Evolutionary conservation across 2,888 invertebrate species (phyloP).

Genomic region (Cephus pygmeus): DNA sequence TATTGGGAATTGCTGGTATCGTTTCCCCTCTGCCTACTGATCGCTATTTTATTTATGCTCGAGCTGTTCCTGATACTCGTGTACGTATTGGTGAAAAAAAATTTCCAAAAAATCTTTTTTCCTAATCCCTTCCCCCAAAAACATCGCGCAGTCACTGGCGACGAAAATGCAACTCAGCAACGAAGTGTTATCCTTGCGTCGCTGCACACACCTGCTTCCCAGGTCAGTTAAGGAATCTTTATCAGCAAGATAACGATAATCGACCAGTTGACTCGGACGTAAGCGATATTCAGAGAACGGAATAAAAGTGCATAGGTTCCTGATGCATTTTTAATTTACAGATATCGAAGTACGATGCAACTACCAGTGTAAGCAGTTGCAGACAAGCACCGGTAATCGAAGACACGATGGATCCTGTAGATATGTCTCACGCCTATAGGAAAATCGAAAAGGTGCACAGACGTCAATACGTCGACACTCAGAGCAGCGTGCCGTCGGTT

Average conservation of each 20-base stretch:
- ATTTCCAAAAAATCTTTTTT: not conserved
- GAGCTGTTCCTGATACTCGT: constrained; percentile 40
- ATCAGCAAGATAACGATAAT: not conserved
- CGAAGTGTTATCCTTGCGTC: not conserved
- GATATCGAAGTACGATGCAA: constrained; percentile 32
- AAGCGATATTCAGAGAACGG: not conserved
- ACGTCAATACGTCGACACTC: constrained; percentile 41
- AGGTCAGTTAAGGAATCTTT: not conserved
- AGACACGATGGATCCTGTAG: constrained; percentile 12
- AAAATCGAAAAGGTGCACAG: constrained; percentile 34
- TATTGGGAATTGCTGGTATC: constrained; percentile 31
- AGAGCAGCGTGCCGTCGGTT: constrained; percentile 31
- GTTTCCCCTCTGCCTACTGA: constrained; percentile 37
- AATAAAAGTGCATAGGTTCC: not conserved
- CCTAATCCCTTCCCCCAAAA: not conserved
- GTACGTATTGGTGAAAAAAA: constrained; percentile 36
- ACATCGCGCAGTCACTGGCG: not conserved
- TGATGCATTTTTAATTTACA: constrained; percentile 1
- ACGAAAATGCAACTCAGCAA: not conserved
- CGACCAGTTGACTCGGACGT: not conserved
- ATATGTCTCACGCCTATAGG: constrained; percentile 17
- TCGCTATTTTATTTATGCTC: constrained; percentile 43
- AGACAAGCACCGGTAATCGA: constrained; percentile 22
- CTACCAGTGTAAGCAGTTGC: constrained; percentile 49
- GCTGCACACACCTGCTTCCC: not conserved